These are phyloP conservation scores for Orthosia gracilis DNA, from an alignment of 2,888 invertebrate genomes.

Conservation along the genomic window DNA sequence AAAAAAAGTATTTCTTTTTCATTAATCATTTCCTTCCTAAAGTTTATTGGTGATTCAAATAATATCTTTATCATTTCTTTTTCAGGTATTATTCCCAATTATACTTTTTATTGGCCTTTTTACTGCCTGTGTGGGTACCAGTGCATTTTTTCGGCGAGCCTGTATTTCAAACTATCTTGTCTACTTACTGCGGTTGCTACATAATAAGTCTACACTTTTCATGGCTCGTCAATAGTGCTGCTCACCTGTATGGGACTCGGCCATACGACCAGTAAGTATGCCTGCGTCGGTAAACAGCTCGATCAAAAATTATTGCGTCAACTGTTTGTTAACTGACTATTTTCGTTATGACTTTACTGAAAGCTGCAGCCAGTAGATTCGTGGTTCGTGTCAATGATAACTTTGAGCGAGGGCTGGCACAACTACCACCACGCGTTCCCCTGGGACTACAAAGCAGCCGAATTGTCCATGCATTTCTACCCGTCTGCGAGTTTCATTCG, in stretches of 20 bases:
- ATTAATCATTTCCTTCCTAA: neutral
- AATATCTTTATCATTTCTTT: conserved; percentile 58
- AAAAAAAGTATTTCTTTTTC: conserved; percentile 42
- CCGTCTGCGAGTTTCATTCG: conserved; percentile 92
- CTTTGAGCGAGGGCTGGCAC: conserved; percentile 97
- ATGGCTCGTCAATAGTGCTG: conserved; percentile 96
- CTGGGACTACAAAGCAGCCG: conserved; percentile 89
- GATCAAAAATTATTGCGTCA: neutral
- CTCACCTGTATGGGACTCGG: conserved; percentile 94
- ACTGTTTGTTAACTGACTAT: conserved; percentile 20
- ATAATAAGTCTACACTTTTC: conserved; percentile 93
- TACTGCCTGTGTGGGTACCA: conserved; percentile 92
- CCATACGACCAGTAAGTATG: conserved; percentile 93
- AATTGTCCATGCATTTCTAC: conserved; percentile 92
- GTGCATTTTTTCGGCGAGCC: conserved; percentile 93
- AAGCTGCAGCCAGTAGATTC: conserved; percentile 95
- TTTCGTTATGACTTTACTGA: conserved; percentile 81
- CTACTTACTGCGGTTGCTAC: conserved; percentile 92
- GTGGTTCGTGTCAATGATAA: conserved; percentile 93
- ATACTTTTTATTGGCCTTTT: conserved; percentile 91
- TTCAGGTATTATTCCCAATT: conserved; percentile 93
- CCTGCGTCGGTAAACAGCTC: too few relatives aligned
- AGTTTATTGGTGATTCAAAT: neutral
- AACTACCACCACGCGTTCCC: conserved; percentile 98
- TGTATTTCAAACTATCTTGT: conserved; percentile 91